A percentile compares a stretch with the other conserved stretches of the same genome.
Evolutionary conservation across 2,888 invertebrate genomes (phyloP).

Genomic region (Bombylius discolor): DNA sequence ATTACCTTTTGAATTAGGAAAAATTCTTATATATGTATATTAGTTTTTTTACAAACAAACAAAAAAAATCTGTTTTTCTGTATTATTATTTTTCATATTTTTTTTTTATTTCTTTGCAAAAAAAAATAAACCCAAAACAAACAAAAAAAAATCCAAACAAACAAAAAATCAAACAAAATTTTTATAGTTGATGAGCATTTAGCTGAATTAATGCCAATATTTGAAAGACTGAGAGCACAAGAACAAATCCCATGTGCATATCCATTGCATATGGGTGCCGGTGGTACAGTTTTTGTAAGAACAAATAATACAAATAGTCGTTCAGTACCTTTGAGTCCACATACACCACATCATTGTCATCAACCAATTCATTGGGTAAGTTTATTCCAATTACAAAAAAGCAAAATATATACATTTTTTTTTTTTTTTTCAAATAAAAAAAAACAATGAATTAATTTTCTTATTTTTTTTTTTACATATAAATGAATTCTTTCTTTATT

Average conservation of each 20-base stretch:
- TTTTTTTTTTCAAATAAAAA: not conserved
- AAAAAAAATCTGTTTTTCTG: too few species aligned
- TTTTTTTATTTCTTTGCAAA: not conserved
- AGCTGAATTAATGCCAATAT: conserved; percentile 91
- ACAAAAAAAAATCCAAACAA: not conserved
- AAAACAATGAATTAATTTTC: not conserved
- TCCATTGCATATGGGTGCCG: conserved; percentile 71
- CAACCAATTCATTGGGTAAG: conserved; percentile 52
- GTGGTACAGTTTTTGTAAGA: conserved; percentile 49
- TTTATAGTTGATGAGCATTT: conserved; percentile 78
- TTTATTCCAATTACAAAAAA: conserved; percentile 13
- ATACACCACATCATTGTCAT: conserved; percentile 50
- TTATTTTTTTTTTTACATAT: too few species aligned
- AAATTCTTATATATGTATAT: too few species aligned
- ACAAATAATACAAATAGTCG: conserved; percentile 47
- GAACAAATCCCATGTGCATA: conserved; percentile 85
- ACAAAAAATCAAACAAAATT: too few species aligned
- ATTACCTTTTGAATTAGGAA: too few species aligned
- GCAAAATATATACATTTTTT: not conserved
- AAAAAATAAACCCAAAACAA: not conserved
- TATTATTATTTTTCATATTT: not conserved
- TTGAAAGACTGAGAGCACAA: conserved; percentile 82
- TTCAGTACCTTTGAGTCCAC: conserved; percentile 49
- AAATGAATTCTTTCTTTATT: too few species aligned
- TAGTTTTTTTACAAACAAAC: too few species aligned